These are phyloP conservation scores for Calcarius lapponicus DNA, from an alignment of 2,797 vertebrate species.

Conservation along the genomic window DNA sequence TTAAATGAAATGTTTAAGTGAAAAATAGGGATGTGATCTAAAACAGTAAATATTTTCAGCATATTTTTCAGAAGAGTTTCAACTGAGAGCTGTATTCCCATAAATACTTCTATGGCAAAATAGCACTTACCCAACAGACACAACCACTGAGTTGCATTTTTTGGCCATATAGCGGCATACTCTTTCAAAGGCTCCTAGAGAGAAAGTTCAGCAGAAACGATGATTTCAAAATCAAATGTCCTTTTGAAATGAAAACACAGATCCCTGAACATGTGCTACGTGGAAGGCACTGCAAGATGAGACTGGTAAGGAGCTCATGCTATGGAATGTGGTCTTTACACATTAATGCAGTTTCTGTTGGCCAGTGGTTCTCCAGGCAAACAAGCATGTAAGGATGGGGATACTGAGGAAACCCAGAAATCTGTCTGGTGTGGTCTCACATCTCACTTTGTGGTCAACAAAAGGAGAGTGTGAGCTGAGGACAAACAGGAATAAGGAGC, in stretches of 20 bases:
- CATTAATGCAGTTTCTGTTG: not conserved
- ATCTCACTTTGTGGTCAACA: not conserved
- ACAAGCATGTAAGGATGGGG: not conserved
- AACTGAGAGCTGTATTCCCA: not conserved
- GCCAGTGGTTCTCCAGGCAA: not conserved
- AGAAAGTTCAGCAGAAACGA: constrained; percentile 9
- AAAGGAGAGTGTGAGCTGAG: not conserved
- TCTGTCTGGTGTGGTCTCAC: not conserved
- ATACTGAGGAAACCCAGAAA: not conserved
- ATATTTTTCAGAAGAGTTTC: not conserved
- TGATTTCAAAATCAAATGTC: not conserved
- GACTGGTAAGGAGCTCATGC: rapidly evolving
- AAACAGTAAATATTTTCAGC: not conserved
- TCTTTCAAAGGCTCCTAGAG: constrained; percentile 80
- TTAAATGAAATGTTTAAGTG: not conserved
- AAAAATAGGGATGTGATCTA: not conserved
- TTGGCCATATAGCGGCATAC: constrained; percentile 80
- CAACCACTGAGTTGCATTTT: constrained; percentile 78
- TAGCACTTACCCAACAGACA: constrained; percentile 82
- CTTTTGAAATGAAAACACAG: not conserved
- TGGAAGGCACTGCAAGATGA: not conserved
- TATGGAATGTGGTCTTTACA: not conserved
- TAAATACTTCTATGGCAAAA: not conserved
- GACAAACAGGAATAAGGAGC: not conserved
- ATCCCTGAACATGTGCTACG: not conserved